Base-by-base conservation (phyloP, 1,140 invertebrate genomes). In the Bombus vancouverensis region DNA sequence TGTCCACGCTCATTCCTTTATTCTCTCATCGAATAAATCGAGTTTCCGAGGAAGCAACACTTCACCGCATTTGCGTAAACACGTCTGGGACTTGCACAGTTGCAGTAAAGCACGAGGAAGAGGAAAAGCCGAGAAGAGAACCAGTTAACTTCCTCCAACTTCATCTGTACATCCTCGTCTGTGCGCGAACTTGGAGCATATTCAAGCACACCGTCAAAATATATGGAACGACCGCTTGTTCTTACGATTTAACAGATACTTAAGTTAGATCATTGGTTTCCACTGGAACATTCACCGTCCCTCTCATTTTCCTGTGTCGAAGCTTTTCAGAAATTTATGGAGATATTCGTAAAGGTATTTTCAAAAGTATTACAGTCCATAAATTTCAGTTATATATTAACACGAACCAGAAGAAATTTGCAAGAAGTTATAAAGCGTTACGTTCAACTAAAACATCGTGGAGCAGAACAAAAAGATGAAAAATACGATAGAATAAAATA, bases 71-170 rank as follows among this genome's bases (percentile, higher is more conserved):
- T 82, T 65, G 22, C 81, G 81, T 82, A 82, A 82, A 75, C 57
- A 75, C 70, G 39, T 81, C 39, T 18, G 18, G 15, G 47, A 37
- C 25, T 34, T 47, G 62, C 12, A 32, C 73, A 37, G 37, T 47
- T 34, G 47, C 4, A 42, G 74, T 53, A 47, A 59, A 77, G 57
- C 71, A 75, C 47, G 53, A 32, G 22, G 62, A 74, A 53, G 75
- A 66, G 85, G 76, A 75, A 75, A 79, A 66, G 39, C 32, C 25
- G 12, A 25, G 78, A 79, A 73, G 70, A 83, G 71, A 68, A 37
- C 59, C 68, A 71, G 79, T 83, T 79, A 87, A 88, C 65, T 81
- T 88, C 25, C 72, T 0, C 77, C 34, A 88, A 88, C 78, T 86
- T 87, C 83, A 68, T 72, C 77, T 71, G 62, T 72, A 86, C 83